phyloP scores from a whole-genome alignment of 2,113 vertebrate genomes.

The Chaenocephalus aceratus region DNA sequence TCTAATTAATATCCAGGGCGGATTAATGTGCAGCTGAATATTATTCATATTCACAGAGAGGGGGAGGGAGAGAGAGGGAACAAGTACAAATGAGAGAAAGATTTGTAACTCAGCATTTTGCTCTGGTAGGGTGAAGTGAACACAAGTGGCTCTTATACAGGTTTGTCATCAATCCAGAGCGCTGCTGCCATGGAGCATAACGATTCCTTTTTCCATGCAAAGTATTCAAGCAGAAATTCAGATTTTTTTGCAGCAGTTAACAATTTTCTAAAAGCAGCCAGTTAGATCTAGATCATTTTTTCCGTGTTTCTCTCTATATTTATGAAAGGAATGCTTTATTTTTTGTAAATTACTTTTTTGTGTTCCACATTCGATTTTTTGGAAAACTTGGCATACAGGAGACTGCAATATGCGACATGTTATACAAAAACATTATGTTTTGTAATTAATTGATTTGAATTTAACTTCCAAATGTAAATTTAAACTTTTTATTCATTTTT shows the following conservation, averaged over 20 bases:
- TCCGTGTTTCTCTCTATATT: constrained; percentile 22
- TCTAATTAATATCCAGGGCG: constrained; percentile 80
- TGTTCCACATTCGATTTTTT: neutral
- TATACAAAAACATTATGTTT: neutral
- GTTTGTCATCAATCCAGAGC: constrained; percentile 34
- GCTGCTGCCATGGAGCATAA: constrained; percentile 11
- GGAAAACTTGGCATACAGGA: neutral
- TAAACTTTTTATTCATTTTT: neutral
- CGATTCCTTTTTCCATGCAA: constrained; percentile 2
- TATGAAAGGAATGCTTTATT: neutral
- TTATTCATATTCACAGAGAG: constrained; percentile 50
- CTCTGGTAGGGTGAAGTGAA: constrained; percentile 32
- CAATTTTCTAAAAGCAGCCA: constrained; percentile 32
- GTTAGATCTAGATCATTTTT: constrained; percentile 33
- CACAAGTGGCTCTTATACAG: constrained; percentile 29
- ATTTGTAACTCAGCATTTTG: constrained; percentile 56
- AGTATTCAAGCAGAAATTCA: constrained; percentile 15
- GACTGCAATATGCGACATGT: neutral
- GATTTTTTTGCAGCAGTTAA: constrained; percentile 7
- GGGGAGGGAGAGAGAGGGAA: constrained; percentile 19
- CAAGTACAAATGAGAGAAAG: constrained; percentile 32
- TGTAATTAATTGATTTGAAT: neutral
- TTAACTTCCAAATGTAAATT: neutral
- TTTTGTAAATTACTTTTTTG: neutral
- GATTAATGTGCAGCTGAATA: constrained; percentile 72